These are phyloP conservation scores for Bradypus variegatus DNA, from an alignment of 2,797 vertebrate genomes.

Conservation along the genomic window DNA sequence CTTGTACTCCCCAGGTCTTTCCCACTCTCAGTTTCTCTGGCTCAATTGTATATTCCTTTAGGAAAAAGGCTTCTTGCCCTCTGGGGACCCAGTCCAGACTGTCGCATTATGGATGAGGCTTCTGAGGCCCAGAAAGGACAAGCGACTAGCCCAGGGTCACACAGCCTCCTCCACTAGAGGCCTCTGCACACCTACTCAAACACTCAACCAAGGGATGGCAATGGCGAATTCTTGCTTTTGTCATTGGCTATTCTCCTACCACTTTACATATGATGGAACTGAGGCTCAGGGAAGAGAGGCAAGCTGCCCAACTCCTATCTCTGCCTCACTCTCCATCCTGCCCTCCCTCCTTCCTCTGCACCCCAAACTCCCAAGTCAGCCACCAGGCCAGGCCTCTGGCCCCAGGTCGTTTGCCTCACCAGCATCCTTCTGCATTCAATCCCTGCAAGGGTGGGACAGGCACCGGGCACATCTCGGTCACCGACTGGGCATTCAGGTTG, in stretches of 20 bases:
- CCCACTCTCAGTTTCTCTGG: not conserved
- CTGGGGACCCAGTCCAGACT: not conserved
- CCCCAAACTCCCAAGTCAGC: not conserved
- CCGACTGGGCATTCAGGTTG: not conserved
- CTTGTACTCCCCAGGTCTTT: not conserved
- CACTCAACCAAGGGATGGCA: not conserved
- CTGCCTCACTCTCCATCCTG: not conserved
- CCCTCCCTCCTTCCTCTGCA: not conserved
- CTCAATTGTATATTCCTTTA: not conserved
- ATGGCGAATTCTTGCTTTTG: not conserved
- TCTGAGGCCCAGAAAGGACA: not conserved
- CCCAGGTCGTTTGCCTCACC: not conserved
- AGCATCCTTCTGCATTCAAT: not conserved
- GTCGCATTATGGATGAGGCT: not conserved
- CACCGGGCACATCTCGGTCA: not conserved
- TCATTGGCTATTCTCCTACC: not conserved
- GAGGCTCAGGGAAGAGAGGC: not conserved
- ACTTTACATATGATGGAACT: not conserved
- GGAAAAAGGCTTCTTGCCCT: not conserved
- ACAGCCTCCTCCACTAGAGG: not conserved
- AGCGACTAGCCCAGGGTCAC: not conserved
- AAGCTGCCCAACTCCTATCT: not conserved
- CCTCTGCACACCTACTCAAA: not conserved
- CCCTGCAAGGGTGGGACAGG: not conserved
- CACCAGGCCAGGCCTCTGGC: not conserved